Percentiles rank a stretch among this genome's conserved stretches.
Conservation (phyloP, 2,888 invertebrate genomes). For the Holacanthella duospinosa region DNA sequence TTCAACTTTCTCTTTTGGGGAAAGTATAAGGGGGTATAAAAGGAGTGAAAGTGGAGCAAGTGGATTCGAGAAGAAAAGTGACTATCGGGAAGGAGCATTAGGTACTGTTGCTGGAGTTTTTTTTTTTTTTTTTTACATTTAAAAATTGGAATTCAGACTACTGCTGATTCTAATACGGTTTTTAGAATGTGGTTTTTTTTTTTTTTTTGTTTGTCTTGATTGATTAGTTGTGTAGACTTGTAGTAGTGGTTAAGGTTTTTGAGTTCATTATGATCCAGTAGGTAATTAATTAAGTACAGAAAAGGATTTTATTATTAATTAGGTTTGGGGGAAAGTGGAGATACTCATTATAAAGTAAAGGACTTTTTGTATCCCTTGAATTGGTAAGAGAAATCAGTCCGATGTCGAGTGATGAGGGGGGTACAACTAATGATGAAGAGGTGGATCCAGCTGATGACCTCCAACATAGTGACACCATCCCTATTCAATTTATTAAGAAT, state of each 20-base stretch:
- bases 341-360: background rate
- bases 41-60: constrained; percentile 2
- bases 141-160: too few species aligned
- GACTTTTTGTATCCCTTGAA: background rate
- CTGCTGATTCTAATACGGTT: too few species aligned
- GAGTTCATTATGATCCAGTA: too few species aligned
- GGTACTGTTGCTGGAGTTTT: too few species aligned
- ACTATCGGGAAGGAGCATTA: too few species aligned
- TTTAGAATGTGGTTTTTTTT: too few species aligned
- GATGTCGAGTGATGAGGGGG: constrained; percentile 3
- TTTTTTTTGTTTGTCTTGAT: too few species aligned
- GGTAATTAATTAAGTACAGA: background rate
- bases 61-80: background rate
- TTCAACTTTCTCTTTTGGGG: background rate
- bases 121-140: too few species aligned
- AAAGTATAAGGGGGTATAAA: constrained; percentile 6
- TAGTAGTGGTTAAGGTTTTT: too few species aligned
- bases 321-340: background rate
- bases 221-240: too few species aligned
- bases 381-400: background rate
- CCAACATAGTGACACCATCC: background rate
- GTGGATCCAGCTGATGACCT: background rate
- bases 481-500: background rate
- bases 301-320: background rate
- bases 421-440: background rate